These are phyloP conservation scores for Zootoca vivipara DNA, from an alignment of 2,113 vertebrate species.

Conservation along the genomic window DNA sequence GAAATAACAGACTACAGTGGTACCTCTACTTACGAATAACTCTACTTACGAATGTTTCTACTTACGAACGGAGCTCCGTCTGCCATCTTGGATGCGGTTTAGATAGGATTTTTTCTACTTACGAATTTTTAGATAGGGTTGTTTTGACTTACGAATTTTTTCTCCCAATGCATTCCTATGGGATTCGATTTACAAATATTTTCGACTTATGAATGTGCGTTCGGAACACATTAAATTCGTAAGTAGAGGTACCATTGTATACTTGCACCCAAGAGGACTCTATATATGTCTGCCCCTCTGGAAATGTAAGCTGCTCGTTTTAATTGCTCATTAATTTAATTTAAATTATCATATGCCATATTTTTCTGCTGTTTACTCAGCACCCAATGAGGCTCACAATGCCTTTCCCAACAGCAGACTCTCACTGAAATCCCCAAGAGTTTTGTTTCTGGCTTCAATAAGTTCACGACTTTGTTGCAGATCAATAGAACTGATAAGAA, in stretches of 20 bases:
- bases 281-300: background rate
- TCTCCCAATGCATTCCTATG: too few relatives aligned
- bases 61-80: too few relatives aligned
- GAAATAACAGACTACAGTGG: too few relatives aligned
- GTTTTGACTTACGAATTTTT: too few relatives aligned
- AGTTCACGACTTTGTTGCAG: background rate
- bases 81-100: too few relatives aligned
- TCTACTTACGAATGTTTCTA: constrained; percentile 41
- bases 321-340: background rate
- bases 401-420: background rate
- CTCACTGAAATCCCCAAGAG: background rate
- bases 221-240: too few relatives aligned
- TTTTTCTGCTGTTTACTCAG: background rate
- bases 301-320: background rate
- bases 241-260: constrained; percentile 44
- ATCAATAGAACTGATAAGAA: background rate
- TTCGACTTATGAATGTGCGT: too few relatives aligned
- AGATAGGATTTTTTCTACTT: too few relatives aligned
- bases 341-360: background rate
- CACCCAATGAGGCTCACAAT: background rate
- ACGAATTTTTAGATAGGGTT: too few relatives aligned
- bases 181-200: too few relatives aligned
- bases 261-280: constrained; percentile 21
- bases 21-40: too few relatives aligned
- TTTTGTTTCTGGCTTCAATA: constrained; percentile 4